These are phyloP conservation scores for Callopanchax toddi DNA, from an alignment of 2,113 vertebrate species.

Conservation along the genomic window DNA sequence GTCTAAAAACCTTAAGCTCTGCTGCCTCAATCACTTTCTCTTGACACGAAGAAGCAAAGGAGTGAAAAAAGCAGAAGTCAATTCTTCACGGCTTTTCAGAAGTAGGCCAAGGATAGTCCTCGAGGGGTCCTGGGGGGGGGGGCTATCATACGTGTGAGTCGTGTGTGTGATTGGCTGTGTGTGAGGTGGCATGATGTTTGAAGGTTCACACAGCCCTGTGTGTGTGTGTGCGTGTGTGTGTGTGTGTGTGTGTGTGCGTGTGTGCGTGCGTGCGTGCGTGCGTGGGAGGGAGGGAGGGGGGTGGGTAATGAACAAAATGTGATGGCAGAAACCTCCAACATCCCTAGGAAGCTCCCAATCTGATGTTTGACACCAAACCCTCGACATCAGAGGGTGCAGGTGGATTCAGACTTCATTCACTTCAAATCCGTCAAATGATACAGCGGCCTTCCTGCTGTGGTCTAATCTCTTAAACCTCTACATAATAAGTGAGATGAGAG, in stretches of 20 bases:
- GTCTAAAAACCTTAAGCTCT: constrained; percentile 36
- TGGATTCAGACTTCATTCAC: constrained; percentile 33
- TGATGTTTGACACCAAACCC: constrained; percentile 13
- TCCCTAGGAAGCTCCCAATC: constrained; percentile 26
- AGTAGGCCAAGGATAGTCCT: constrained; percentile 77
- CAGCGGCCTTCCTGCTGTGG: constrained; percentile 22
- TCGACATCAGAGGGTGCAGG: constrained; percentile 41
- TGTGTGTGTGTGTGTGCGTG: too few species aligned
- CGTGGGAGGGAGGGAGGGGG: too few species aligned
- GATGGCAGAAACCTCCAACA: constrained; percentile 9
- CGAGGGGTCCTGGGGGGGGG: constrained; percentile 46
- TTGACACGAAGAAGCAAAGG: constrained; percentile 40
- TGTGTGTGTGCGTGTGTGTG: too few species aligned
- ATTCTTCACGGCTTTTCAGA: constrained; percentile 75
- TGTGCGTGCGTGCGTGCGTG: too few species aligned
- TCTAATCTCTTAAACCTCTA: constrained; percentile 36
- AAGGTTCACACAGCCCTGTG: constrained; percentile 25
- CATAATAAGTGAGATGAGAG: constrained; percentile 29
- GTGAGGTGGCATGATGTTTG: constrained; percentile 47
- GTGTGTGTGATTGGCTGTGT: constrained; percentile 53
- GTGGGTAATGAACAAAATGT: too few species aligned
- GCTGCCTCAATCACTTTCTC: constrained; percentile 63
- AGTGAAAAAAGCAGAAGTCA: constrained; percentile 25
- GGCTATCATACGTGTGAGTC: constrained; percentile 19
- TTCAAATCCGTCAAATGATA: constrained; percentile 42